A percentile compares a stretch with the other conserved stretches of the same genome.
These are phyloP conservation scores for Drosophila macrothrix DNA, from an alignment of 2,888 invertebrate genomes.

Conservation along the genomic window DNA sequence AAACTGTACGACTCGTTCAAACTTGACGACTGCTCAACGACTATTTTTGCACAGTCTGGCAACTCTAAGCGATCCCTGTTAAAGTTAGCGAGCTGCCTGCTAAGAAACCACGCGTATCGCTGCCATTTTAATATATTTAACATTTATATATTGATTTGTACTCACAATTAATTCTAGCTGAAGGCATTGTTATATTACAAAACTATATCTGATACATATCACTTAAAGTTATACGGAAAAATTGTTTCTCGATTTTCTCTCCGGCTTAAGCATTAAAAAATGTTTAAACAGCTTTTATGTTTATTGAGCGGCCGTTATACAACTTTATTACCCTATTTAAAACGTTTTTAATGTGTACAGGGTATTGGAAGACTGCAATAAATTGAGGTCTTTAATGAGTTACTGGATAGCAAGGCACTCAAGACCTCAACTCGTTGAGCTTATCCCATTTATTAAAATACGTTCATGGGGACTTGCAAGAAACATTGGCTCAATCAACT, in stretches of 20 bases:
- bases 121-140: background rate
- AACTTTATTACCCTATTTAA: background rate
- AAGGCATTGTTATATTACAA: background rate
- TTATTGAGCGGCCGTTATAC: background rate
- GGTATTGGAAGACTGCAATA: conserved; percentile 12
- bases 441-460: background rate
- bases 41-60: background rate
- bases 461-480: background rate
- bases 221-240: background rate
- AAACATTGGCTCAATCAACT: conserved; percentile 12
- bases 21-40: background rate
- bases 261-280: background rate
- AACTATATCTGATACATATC: background rate
- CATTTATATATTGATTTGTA: background rate
- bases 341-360: background rate
- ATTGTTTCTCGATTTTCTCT: background rate
- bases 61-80: background rate
- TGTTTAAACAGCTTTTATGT: background rate
- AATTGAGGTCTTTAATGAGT: conserved; percentile 18
- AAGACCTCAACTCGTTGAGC: background rate
- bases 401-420: conserved; percentile 19
- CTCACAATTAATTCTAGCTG: background rate
- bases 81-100: background rate
- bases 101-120: background rate
- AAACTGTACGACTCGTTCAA: background rate